Evolutionary conservation across 2,888 invertebrate genomes (phyloP).

Genomic region (Pyralis farinalis): DNA sequence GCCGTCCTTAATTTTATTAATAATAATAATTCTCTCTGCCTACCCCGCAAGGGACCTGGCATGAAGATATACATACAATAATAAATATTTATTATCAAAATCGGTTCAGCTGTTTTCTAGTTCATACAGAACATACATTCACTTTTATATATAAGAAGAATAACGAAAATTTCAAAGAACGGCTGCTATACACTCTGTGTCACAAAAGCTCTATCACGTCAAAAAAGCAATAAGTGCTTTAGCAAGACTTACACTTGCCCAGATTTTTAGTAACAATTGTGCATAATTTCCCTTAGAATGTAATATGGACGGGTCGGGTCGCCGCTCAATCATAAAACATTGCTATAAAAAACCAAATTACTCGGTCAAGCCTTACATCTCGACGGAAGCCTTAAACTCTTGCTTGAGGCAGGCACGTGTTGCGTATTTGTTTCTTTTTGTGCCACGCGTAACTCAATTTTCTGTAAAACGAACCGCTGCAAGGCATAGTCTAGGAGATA

Average conservation of each 20-base stretch:
- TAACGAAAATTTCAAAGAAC: too few species aligned
- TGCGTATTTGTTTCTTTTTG: constrained; percentile 13
- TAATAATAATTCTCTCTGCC: too few species aligned
- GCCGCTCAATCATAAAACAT: not conserved
- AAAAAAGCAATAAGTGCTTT: too few species aligned
- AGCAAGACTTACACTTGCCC: not conserved
- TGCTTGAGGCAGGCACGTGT: constrained; percentile 17
- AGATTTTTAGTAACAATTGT: not conserved
- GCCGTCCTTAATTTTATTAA: too few species aligned
- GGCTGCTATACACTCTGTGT: too few species aligned
- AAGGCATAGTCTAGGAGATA: not conserved
- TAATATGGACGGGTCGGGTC: not conserved
- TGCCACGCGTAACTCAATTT: constrained; percentile 17
- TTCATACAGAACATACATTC: too few species aligned
- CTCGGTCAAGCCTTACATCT: not conserved
- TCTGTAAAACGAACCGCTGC: constrained; percentile 10
- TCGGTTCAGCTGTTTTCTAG: too few species aligned
- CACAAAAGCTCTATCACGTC: too few species aligned
- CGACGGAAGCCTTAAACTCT: not conserved
- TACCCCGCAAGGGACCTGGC: too few species aligned
- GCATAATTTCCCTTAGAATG: not conserved
- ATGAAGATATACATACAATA: too few species aligned
- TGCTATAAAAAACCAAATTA: not conserved
- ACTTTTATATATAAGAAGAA: too few species aligned
- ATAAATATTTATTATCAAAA: too few species aligned